Evolutionary conservation across 2,113 vertebrate genomes (phyloP).

Genomic region (Pelvicachromis taeniatus): DNA sequence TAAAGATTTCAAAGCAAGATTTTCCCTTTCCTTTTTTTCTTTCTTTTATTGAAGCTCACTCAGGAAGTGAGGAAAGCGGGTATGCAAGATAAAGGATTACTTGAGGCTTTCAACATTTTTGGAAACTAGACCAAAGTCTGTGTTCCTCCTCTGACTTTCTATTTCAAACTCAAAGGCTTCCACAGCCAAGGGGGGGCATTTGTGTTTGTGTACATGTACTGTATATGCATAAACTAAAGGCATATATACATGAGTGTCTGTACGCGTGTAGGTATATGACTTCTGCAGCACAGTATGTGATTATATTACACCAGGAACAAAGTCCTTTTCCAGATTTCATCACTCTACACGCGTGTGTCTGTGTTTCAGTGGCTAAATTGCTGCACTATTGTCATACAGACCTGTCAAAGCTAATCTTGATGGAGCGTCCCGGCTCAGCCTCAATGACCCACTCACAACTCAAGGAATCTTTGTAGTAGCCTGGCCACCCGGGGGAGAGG

Average conservation of each 20-base stretch:
- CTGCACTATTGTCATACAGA: constrained; percentile 56
- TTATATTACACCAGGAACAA: not conserved
- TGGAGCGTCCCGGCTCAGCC: constrained; percentile 91
- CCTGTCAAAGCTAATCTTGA: constrained; percentile 99
- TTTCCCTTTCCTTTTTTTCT: not conserved
- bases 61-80: not conserved
- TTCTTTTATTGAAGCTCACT: not conserved
- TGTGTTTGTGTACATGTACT: not conserved
- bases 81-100: constrained; percentile 4
- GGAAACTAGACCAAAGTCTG: not conserved
- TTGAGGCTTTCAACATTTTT: constrained; percentile 22
- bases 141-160: not conserved
- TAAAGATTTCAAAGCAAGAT: not conserved
- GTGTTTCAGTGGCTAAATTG: constrained; percentile 16
- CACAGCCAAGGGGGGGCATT: not conserved
- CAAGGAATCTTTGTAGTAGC: constrained; percentile 98
- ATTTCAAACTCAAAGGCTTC: not conserved
- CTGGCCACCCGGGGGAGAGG: constrained; percentile 97
- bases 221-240: not conserved
- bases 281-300: not conserved
- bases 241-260: not conserved
- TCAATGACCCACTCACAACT: constrained; percentile 99
- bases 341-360: not conserved
- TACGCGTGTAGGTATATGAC: not conserved
- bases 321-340: not conserved